Percentiles rank a stretch among this genome's conserved stretches.
Evolutionary conservation across 2,888 invertebrate genomes (phyloP).

Genomic region (Calephelis perditalis): DNA sequence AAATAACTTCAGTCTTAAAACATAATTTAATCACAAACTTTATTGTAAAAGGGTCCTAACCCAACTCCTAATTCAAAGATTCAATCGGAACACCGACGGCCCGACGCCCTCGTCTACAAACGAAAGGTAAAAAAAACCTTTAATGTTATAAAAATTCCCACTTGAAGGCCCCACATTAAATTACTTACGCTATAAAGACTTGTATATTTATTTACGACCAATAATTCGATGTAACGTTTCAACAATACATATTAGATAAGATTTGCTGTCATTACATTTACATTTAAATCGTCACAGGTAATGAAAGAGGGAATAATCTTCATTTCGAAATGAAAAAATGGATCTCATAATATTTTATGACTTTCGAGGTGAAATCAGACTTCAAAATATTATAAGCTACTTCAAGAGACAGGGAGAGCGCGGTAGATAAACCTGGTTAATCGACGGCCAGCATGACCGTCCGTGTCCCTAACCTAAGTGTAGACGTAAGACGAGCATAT

Average conservation of each 20-base stretch:
- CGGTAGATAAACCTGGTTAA: too few species aligned
- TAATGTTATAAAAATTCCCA: constrained; percentile 32
- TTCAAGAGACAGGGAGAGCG: too few species aligned
- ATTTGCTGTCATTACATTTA: constrained; percentile 51
- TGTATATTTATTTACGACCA: constrained; percentile 32
- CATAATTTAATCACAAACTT: not conserved
- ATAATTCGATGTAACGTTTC: constrained; percentile 21
- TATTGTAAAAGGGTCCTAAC: constrained; percentile 1
- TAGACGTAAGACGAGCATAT: too few species aligned
- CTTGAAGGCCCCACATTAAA: constrained; percentile 36
- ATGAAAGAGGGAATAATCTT: constrained; percentile 33
- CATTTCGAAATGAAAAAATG: constrained; percentile 3
- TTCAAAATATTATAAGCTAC: not conserved
- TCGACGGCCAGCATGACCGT: too few species aligned
- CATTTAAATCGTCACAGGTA: constrained; percentile 51
- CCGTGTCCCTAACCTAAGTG: too few species aligned
- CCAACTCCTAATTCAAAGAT: not conserved
- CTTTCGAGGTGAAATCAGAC: not conserved
- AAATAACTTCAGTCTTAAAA: too few species aligned
- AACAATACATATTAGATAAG: constrained; percentile 44
- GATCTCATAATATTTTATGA: constrained; percentile 1
- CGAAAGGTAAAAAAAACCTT: constrained; percentile 41
- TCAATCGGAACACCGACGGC: constrained; percentile 13
- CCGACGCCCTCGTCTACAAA: constrained; percentile 23
- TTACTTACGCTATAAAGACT: not conserved